Conservation (phyloP, 2,797 vertebrate genomes). For the Molothrus ater region DNA sequence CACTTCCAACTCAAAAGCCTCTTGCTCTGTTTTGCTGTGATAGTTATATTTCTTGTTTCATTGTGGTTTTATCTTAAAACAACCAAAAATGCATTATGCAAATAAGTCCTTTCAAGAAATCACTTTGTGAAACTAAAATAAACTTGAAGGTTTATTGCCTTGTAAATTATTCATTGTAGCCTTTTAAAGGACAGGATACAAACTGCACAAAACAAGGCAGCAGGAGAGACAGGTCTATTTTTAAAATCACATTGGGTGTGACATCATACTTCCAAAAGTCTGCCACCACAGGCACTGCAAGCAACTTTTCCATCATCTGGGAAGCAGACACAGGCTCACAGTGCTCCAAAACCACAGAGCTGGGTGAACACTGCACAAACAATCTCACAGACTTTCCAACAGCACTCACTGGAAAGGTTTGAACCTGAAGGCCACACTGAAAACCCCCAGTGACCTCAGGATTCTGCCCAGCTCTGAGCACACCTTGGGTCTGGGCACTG, state of each 20-base stretch:
- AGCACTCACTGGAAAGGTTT: background rate
- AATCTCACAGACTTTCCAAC: background rate
- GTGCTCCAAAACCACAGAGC: background rate
- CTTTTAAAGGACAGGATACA: background rate
- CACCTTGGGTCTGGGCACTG: background rate
- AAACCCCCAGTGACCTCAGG: background rate
- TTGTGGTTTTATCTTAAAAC: constrained; percentile 60
- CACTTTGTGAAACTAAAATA: constrained; percentile 51
- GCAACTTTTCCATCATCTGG: background rate
- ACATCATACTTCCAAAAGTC: background rate
- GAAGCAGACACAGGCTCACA: background rate
- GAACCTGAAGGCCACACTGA: fast-evolving
- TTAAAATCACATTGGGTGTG: background rate
- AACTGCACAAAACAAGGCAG: background rate
- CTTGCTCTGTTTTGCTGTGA: constrained; percentile 6
- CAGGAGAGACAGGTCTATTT: background rate
- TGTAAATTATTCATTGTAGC: constrained; percentile 9
- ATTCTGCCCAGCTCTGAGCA: background rate
- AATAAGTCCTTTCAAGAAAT: constrained; percentile 48
- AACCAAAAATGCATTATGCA: constrained; percentile 54
- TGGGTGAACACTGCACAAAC: fast-evolving
- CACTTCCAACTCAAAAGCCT: background rate
- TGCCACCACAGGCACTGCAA: background rate
- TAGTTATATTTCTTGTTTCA: constrained; percentile 4
- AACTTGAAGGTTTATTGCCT: constrained; percentile 18